These are phyloP conservation scores for Lasiommata megera DNA, from an alignment of 2,888 invertebrate genomes.

Conservation along the genomic window DNA sequence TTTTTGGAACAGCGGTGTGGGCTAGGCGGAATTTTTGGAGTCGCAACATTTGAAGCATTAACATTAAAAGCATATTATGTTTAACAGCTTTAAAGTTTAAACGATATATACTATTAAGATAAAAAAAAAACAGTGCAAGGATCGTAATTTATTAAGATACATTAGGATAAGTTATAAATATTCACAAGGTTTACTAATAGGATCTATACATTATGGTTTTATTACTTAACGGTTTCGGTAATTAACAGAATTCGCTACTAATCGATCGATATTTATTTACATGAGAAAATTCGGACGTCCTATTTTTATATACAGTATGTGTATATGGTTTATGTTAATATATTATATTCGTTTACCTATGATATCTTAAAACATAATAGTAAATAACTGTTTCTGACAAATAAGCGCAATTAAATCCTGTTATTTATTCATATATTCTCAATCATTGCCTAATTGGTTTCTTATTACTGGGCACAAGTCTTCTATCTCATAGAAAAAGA, in stretches of 20 bases:
- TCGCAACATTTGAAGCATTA: not conserved
- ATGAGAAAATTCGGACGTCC: not conserved
- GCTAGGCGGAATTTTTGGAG: not conserved
- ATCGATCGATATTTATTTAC: constrained; percentile 5
- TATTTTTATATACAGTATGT: not conserved
- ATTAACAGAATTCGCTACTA: constrained; percentile 7
- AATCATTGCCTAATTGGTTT: too few species aligned
- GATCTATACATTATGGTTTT: constrained; percentile 4
- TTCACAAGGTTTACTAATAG: constrained; percentile 1
- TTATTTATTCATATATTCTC: too few species aligned
- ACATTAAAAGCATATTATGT: constrained; percentile 1
- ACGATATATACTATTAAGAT: constrained; percentile 13
- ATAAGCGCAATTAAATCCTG: too few species aligned
- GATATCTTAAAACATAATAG: too few species aligned
- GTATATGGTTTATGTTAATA: not conserved
- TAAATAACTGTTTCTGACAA: too few species aligned
- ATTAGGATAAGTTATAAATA: not conserved
- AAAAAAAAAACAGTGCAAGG: constrained; percentile 5
- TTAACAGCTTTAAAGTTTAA: not conserved
- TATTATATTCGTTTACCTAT: not conserved
- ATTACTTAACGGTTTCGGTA: constrained; percentile 11
- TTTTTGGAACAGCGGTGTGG: not conserved
- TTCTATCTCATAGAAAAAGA: too few species aligned
- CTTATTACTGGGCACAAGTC: too few species aligned
- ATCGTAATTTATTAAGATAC: not conserved